phyloP scores from a whole-genome alignment of 2,113 vertebrate species.

The Neopipo cinnamomea region DNA sequence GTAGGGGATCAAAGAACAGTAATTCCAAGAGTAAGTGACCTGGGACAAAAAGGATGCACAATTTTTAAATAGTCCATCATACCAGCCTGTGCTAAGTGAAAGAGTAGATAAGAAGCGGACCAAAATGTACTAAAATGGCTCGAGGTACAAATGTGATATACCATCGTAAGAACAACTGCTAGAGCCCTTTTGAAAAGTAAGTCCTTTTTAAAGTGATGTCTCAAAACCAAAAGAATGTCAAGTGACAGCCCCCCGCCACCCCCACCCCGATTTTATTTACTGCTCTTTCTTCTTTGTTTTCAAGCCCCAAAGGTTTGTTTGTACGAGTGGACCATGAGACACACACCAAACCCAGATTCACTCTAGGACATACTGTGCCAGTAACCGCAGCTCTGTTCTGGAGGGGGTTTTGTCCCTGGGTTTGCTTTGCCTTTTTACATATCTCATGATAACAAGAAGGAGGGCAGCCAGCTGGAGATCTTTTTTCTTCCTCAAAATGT shows the following conservation, averaged over 20 bases:
- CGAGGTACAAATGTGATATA: neutral
- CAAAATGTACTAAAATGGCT: neutral
- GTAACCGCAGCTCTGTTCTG: neutral
- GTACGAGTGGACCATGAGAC: neutral
- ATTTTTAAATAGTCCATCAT: neutral
- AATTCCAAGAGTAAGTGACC: neutral
- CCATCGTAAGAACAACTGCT: neutral
- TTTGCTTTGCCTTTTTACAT: neutral
- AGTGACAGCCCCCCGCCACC: neutral
- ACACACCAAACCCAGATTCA: neutral
- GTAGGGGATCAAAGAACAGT: neutral
- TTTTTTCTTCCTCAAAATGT: neutral
- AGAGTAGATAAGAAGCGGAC: neutral
- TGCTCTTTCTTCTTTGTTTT: neutral
- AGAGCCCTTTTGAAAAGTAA: neutral
- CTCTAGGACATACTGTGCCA: neutral
- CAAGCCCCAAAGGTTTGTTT: neutral
- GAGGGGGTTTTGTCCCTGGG: neutral
- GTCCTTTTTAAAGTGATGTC: neutral
- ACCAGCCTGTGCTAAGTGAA: neutral
- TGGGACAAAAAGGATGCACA: neutral
- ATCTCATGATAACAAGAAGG: neutral
- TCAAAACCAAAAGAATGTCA: neutral
- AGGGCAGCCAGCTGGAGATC: neutral
- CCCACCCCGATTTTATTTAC: neutral